Evolutionary conservation across 1,140 invertebrate genomes (phyloP).

Genomic region (Microplitis mediator): DNA sequence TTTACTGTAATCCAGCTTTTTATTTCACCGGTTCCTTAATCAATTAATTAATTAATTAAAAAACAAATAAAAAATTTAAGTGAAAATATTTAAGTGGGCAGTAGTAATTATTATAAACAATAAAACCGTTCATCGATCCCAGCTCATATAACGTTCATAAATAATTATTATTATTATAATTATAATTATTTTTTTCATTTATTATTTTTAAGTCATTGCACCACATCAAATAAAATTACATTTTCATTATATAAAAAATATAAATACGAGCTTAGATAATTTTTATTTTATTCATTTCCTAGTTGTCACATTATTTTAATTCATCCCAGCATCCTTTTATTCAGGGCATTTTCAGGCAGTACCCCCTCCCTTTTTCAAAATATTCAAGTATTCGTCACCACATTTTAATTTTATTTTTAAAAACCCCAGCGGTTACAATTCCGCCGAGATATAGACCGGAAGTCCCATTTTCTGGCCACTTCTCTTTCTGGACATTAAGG

Average conservation of each 20-base stretch:
- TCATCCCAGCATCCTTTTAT: neutral
- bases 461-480: too few species aligned
- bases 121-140: constrained; percentile 59
- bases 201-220: constrained; percentile 64
- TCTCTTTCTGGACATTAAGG: too few species aligned
- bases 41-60: too few species aligned
- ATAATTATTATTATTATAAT: too few species aligned
- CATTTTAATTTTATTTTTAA: too few species aligned
- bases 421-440: too few species aligned
- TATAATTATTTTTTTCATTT: constrained; percentile 64
- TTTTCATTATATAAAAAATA: constrained; percentile 61
- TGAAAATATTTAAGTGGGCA: too few species aligned
- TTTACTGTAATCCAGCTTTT: neutral
- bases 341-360: neutral
- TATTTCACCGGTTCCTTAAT: neutral
- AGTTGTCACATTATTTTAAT: neutral
- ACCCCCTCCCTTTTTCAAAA: too few species aligned
- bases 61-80: too few species aligned
- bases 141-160: constrained; percentile 54
- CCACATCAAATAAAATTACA: constrained; percentile 66
- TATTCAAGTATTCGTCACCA: too few species aligned
- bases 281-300: constrained; percentile 4
- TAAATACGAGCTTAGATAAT: constrained; percentile 7
- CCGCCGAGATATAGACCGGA: too few species aligned
- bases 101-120: constrained; percentile 46